A percentile compares a stretch with the other conserved stretches of the same genome.
phyloP scores from a whole-genome alignment of 2,888 invertebrate species.

The Stenchaetothrips biformis region DNA sequence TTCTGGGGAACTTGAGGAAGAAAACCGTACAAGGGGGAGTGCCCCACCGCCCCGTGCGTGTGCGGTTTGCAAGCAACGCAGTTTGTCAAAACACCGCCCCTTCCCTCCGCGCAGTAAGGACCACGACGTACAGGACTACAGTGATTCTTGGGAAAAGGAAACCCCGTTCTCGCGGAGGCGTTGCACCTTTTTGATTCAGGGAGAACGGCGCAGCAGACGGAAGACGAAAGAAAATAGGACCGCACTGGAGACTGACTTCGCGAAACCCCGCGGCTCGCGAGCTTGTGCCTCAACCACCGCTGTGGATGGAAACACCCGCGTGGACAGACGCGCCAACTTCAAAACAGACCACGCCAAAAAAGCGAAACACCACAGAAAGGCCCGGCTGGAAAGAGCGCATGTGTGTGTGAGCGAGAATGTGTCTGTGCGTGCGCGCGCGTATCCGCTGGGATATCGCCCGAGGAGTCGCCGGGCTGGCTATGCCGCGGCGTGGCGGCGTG shows the following conservation, averaged over 20 bases:
- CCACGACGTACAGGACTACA: background rate
- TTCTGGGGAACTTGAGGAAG: background rate
- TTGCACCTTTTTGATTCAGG: no score
- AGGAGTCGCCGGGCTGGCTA: background rate
- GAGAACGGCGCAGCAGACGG: no score
- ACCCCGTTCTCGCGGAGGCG: no score
- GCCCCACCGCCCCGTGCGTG: background rate
- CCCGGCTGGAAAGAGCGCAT: background rate
- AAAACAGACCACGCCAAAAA: background rate
- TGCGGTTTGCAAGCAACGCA: background rate
- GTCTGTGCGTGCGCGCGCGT: background rate
- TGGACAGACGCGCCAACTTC: background rate
- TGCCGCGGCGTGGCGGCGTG: background rate
- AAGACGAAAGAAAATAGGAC: no score
- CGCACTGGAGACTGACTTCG: background rate
- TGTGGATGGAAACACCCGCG: background rate
- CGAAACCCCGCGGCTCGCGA: background rate
- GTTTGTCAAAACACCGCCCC: background rate
- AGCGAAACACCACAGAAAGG: background rate
- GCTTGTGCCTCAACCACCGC: background rate
- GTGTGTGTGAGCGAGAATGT: background rate
- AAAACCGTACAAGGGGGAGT: background rate
- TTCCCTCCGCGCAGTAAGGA: background rate
- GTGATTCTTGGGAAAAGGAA: background rate
- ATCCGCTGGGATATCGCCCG: conserved; percentile 20